These are phyloP conservation scores for Protomyctophum bolini DNA, from an alignment of 2,113 vertebrate genomes.

Conservation along the genomic window DNA sequence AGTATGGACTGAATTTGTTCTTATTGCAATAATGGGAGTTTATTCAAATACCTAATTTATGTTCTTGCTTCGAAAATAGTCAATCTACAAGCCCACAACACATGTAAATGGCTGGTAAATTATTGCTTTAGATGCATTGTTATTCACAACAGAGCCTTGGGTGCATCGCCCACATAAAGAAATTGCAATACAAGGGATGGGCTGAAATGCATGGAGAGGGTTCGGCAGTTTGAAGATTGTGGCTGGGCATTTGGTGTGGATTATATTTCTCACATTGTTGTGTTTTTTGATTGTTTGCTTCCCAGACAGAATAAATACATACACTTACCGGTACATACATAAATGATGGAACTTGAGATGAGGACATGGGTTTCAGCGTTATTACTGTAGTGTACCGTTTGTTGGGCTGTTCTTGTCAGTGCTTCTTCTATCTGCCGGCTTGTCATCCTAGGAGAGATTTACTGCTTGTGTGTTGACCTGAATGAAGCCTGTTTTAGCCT, in stretches of 20 bases:
- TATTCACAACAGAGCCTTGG: not conserved
- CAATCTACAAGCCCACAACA: too few relatives aligned
- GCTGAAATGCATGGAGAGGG: not conserved
- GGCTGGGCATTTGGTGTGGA: not conserved
- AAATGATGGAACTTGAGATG: not conserved
- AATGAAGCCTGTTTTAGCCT: too few relatives aligned
- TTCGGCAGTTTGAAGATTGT: not conserved
- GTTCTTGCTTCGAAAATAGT: too few relatives aligned
- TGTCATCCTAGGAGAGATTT: not conserved
- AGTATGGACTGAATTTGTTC: too few relatives aligned
- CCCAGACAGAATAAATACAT: not conserved
- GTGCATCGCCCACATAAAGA: not conserved
- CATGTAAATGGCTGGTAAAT: not conserved
- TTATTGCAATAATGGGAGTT: too few relatives aligned
- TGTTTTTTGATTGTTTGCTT: not conserved
- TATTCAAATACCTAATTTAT: too few relatives aligned
- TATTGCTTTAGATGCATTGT: constrained; percentile 2
- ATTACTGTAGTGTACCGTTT: too few relatives aligned
- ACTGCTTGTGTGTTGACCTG: not conserved
- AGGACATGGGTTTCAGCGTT: too few relatives aligned
- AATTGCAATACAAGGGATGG: not conserved
- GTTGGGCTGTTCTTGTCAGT: not conserved
- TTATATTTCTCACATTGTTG: not conserved
- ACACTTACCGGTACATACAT: not conserved
- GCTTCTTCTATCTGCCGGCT: not conserved